Evolutionary conservation across 1,140 invertebrate genomes (phyloP).

Genomic region (Megalopta genalis): DNA sequence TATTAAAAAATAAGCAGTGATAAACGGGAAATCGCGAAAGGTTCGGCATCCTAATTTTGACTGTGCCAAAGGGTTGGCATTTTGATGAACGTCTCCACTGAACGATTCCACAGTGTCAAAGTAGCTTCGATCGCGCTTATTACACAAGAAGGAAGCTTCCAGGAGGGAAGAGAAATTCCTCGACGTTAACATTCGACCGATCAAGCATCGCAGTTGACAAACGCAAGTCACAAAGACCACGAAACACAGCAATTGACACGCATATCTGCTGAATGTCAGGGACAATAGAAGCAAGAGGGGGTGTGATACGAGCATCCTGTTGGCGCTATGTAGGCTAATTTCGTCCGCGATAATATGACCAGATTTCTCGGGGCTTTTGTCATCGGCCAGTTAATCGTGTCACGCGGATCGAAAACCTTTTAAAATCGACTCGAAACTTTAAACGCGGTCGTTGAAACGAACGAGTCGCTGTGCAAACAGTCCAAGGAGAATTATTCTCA

Average conservation of each 20-base stretch:
- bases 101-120: too few species aligned
- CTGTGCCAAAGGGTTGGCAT: too few species aligned
- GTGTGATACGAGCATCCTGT: conserved; percentile 55
- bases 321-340: conserved; percentile 50
- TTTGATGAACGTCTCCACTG: too few species aligned
- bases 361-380: conserved; percentile 38
- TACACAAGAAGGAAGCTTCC: too few species aligned
- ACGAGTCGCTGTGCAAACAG: not conserved
- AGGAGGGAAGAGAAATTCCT: too few species aligned
- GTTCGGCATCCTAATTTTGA: too few species aligned
- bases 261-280: conserved; percentile 68
- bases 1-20: too few species aligned
- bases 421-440: not conserved
- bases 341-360: conserved; percentile 27
- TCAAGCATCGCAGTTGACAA: not conserved
- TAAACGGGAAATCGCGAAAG: too few species aligned
- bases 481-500: conserved; percentile 24
- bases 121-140: too few species aligned
- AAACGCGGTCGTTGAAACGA: not conserved
- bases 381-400: not conserved
- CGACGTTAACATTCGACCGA: not conserved
- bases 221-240: not conserved
- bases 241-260: conserved; percentile 12
- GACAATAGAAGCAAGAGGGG: conserved; percentile 46
- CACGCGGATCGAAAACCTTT: not conserved